phyloP scores from a whole-genome alignment of 1,140 invertebrate genomes.

The Brachionus calyciflorus region DNA sequence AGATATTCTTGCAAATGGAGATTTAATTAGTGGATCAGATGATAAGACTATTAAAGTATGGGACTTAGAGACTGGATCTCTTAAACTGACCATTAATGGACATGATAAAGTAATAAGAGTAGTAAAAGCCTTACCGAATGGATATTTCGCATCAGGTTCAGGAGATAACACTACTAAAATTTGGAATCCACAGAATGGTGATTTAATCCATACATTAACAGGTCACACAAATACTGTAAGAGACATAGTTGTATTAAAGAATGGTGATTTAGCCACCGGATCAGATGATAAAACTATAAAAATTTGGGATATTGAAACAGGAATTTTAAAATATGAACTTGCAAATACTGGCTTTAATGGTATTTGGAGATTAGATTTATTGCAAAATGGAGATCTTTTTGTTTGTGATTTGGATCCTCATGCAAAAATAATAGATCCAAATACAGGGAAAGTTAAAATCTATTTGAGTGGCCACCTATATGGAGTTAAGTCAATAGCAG shows the following conservation, averaged over 20 bases:
- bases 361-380: not conserved
- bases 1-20: not conserved
- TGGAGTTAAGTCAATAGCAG: not conserved
- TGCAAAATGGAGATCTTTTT: not conserved
- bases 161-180: constrained; percentile 18
- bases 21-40: not conserved
- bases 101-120: not conserved
- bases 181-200: not conserved
- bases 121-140: not conserved
- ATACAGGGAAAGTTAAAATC: constrained; percentile 5
- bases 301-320: constrained; percentile 65
- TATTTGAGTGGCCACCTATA: not conserved
- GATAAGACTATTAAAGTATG: constrained; percentile 4
- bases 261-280: constrained; percentile 14
- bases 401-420: not conserved
- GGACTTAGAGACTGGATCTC: not conserved
- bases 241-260: constrained; percentile 16
- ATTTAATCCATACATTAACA: not conserved
- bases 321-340: not conserved
- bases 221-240: constrained; percentile 11
- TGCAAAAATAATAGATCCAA: not conserved
- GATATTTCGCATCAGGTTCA: not conserved
- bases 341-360: not conserved
- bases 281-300: constrained; percentile 28
- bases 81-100: not conserved